Base-by-base conservation (phyloP, 2,797 vertebrate species). In the Peromyscus nudipes region DNA sequence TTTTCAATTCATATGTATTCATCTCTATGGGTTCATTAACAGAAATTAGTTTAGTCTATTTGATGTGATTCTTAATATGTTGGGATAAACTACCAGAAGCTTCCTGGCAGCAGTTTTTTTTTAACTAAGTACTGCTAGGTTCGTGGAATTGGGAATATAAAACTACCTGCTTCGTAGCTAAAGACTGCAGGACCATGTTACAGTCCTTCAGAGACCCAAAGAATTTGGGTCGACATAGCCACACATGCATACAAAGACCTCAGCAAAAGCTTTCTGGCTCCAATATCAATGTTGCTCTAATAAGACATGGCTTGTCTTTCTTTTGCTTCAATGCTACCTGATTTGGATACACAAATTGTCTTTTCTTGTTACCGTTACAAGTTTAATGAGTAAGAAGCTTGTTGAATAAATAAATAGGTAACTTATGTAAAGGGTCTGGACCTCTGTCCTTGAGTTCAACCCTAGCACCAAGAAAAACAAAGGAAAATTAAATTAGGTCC, bases 371-470 rank as follows among this genome's bases (percentile, higher is more conserved):
- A 95, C 37, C 43, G 77, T 43, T 65, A 81, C n/a, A 85, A 82
- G 14, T 79, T 95, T 69, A 96, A 46, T 57, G 27, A 86, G n/a
- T 27, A 85, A 27, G 60, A 92, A 85, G 73, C 13, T 37, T 91
- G 65, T 49, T 27, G 19, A 94, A 90, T 67, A 77, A 52, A 92
- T 76, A 21, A 94, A 80, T 13, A 84, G n/a, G 92, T 69, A 31
- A 89, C 91, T 96, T 79, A 67, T 27, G 4, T n/a, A 96, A 95
- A 21, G 17, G 2, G 88, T 86, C 80, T 84, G 60, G 92, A 94
- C 81, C 8, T 90, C 55, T 79, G 86, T 60, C 64, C 37, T 62
- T 17, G 49, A 34, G 5, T 71, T 91, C 34, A 60, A 85, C 34
- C 23, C 3, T 9, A 80, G 34, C 19, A 86, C 16, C 73, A 71